A percentile compares a stretch with the other conserved stretches of the same genome.
phyloP scores from a whole-genome alignment of 2,797 vertebrate species.

The Bradypodion pumilum region DNA sequence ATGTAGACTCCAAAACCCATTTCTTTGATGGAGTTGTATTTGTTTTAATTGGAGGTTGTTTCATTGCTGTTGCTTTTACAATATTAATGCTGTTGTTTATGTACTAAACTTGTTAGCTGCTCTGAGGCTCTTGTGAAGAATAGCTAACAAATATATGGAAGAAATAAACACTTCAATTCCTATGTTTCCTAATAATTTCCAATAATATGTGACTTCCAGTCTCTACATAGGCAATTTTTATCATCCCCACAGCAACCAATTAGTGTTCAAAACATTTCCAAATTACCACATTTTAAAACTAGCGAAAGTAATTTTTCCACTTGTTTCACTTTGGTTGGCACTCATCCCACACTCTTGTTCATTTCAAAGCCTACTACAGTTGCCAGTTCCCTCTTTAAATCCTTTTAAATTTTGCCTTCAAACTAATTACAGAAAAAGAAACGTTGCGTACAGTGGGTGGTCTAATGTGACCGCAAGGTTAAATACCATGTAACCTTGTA shows the following conservation, averaged over 20 bases:
- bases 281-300: neutral
- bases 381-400: neutral
- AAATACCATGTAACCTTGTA: slow-evolving; percentile 21
- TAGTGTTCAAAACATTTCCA: neutral
- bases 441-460: neutral
- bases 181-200: neutral
- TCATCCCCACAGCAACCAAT: too few species aligned
- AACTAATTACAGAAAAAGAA: neutral
- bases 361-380: neutral
- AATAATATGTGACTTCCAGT: neutral
- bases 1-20: neutral
- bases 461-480: slow-evolving; percentile 5
- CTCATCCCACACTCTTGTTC: neutral
- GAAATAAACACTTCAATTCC: neutral
- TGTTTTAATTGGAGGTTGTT: neutral
- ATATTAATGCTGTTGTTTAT: neutral
- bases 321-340: slow-evolving; percentile 40
- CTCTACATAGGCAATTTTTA: neutral
- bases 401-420: slow-evolving; percentile 23
- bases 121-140: neutral
- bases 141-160: neutral
- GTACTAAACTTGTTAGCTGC: neutral
- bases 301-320: slow-evolving; percentile 13
- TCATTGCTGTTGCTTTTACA: neutral
- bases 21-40: neutral